Base-by-base conservation (phyloP, 1,140 invertebrate genomes). In the Hyles vespertilio region DNA sequence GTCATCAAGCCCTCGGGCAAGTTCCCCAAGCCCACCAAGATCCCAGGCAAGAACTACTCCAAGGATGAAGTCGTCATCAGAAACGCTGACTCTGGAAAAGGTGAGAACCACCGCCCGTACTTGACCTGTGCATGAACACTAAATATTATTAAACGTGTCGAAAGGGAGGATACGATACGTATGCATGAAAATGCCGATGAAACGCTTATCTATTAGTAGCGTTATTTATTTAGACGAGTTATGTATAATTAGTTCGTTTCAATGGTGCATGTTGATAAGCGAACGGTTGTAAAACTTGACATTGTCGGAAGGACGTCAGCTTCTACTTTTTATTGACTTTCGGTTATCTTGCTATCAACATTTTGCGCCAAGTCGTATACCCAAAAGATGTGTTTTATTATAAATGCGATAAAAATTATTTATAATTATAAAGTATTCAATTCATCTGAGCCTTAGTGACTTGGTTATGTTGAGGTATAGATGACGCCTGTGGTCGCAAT, bases 31-130 rank as follows among this genome's bases (percentile, higher is more conserved):
- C 96, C 96, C n/a, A 96, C 95, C 2, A 94, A 96, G 81, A 95
- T 97, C 59, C 95, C 95, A 52, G 95, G 95, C 57, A 97, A 97
- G 89, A 97, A 96, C 79, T 96, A 96, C 83, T 96, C 95, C 76
- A 97, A 97, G 88, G 96, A 98, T 85, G 96, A 98, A 91, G 94
- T 98, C 58, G 94, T 97, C 47, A 98, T 98, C 76, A 92, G 96
- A 67, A 98, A 98, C 87, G 94, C 95, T 68, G 96, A 98, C 89
- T 97, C 96, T 60, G 96, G 96, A 73, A 98, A 98, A 96, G 96
- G 96, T 97, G 91, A 90, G 33, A 7, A 33, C 33, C n/a, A 22
- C 22, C 46, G n/a, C n/a, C 2, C n/a, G 5, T 11, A n/a, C 46
- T 11, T 3, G 5, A 10, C 2, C 5, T 48, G n/a, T 48, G n/a